Evolutionary conservation across 1,140 invertebrate genomes (phyloP), one percentile per base, ranked within the genome.

Genomic region (Harlomillsia oculata): DNA sequence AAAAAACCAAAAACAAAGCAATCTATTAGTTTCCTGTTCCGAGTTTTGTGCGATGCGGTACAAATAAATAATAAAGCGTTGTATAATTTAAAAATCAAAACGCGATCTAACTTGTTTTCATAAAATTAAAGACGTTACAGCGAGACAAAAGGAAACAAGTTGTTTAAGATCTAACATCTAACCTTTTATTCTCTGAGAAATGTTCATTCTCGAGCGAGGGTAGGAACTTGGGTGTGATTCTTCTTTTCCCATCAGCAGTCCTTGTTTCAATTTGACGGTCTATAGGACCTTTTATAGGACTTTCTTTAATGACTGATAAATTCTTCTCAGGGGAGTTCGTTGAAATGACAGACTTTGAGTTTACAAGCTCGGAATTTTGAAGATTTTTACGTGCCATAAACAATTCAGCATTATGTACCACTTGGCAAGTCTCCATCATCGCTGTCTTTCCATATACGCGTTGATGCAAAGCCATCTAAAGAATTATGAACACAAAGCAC

Each of bases 181-280:
- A 14, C 16, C 34, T 36, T 32, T 21, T 32, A 48, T 60, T 63
- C 34, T 29, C 13, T 43, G 67, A 20, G 14, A 30, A 20, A 11
- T 32, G 26, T 14, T 48, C 45, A 16, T 28, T 29, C 28, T 34
- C 52, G 5, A 80, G 46, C 76, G 73, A 20, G 75, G 88, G 88
- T 63, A 98, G 84, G 69, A 91, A 95, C 73, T 97, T 90, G 13
- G 95, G 95, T 3, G 92, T 97, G 43, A 98, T 98, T 58, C 94
- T 77, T 43, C 93, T 73, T 71, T 89, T 85, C 14, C 94, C 95
- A 75, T 97, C 92, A 5, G 88, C 84, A 23, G 91, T 89, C 41
- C 88, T 77, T 1, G 90, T 95, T 75, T 97, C 94, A 26, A 96
- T 93, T 79, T 98, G 94, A 68, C 95, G 88, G 73, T 48, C 45